phyloP scores from a whole-genome alignment of 2,888 invertebrate genomes.

The Agrochola circellaris region DNA sequence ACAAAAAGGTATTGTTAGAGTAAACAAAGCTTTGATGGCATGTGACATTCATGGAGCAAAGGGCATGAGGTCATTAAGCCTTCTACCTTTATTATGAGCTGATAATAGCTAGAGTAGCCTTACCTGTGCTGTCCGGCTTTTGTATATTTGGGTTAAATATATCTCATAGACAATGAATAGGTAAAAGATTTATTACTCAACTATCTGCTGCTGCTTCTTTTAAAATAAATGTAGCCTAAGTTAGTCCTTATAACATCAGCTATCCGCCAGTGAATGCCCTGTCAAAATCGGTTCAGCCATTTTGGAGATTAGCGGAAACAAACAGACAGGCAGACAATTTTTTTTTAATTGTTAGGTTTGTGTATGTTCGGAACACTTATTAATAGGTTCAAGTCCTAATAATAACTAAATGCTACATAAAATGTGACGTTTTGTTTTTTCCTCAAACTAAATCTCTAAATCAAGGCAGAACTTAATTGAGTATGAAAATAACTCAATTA shows the following conservation, averaged over 20 bases:
- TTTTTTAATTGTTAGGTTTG: no score
- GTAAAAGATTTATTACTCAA: background rate
- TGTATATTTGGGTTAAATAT: background rate
- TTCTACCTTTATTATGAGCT: slow-evolving; percentile 14
- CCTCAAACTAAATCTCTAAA: background rate
- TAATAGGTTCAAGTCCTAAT: background rate
- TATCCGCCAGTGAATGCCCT: no score
- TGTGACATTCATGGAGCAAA: slow-evolving; percentile 48
- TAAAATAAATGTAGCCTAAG: no score
- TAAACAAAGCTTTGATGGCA: slow-evolving; percentile 53
- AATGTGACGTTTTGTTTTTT: background rate
- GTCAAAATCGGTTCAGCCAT: no score
- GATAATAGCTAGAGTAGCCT: slow-evolving; percentile 10
- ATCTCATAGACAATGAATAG: background rate
- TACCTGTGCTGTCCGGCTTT: background rate
- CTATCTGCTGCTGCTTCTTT: no score
- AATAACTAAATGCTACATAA: background rate
- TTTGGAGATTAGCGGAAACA: no score
- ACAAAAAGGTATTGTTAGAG: slow-evolving; percentile 53
- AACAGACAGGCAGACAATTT: no score
- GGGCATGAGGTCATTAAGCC: slow-evolving; percentile 46
- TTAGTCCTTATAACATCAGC: no score
- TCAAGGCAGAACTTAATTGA: no score
- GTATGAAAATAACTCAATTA: no score
- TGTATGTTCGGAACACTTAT: background rate